Percentiles rank a stretch among this genome's conserved stretches.
Evolutionary conservation across 2,113 vertebrate species (phyloP).

Genomic region (Nothobranchius kuhntae): DNA sequence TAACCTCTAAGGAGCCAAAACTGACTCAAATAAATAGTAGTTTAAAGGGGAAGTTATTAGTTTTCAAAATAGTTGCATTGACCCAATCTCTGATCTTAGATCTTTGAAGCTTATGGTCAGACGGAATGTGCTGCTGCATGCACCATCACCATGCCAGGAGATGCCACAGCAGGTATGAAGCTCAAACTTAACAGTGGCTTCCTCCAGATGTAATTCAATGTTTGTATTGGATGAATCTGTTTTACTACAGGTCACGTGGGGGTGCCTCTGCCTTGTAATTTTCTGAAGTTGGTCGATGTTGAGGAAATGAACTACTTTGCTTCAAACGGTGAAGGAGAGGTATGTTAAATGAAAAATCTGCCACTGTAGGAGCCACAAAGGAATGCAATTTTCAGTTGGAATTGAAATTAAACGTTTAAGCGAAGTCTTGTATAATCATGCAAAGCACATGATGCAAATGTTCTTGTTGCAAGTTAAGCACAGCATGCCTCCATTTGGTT

Average conservation of each 20-base stretch:
- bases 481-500: no score
- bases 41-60: no score
- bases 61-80: no score
- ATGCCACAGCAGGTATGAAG: conserved; percentile 86
- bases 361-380: background rate
- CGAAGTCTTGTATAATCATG: no score
- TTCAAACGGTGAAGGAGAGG: conserved; percentile 93
- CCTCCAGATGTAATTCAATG: background rate
- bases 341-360: conserved; percentile 35
- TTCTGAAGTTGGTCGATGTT: conserved; percentile 92
- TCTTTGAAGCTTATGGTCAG: conserved; percentile 94
- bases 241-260: conserved; percentile 87
- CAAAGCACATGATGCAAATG: no score
- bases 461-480: no score
- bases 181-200: background rate
- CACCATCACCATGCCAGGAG: conserved; percentile 85
- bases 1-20: no score
- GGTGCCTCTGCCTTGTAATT: conserved; percentile 85
- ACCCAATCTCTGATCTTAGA: conserved; percentile 67
- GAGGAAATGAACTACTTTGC: conserved; percentile 95
- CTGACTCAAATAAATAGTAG: no score
- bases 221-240: background rate
- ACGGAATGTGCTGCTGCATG: conserved; percentile 93
- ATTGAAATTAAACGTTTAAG: no score
- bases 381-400: no score